A percentile compares a stretch with the other conserved stretches of the same genome.
These are phyloP conservation scores for Amblyornis subalaris DNA, from an alignment of 2,113 vertebrate genomes.

Conservation along the genomic window DNA sequence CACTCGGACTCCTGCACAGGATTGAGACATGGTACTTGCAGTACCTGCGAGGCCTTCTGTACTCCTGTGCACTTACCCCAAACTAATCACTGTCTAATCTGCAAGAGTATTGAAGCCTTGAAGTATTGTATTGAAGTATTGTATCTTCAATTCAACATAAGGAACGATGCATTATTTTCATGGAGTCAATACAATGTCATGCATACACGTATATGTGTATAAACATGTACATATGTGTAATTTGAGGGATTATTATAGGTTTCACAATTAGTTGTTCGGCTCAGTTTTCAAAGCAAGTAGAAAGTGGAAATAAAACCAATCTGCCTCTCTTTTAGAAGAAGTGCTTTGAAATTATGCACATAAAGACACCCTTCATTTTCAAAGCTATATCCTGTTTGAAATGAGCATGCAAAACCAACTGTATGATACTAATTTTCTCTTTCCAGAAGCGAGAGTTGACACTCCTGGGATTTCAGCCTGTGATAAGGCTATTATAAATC, in stretches of 20 bases:
- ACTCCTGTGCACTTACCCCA: background rate
- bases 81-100: background rate
- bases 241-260: background rate
- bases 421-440: background rate
- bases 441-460: background rate
- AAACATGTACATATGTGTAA: too few species aligned
- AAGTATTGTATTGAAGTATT: background rate
- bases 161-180: background rate
- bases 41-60: background rate
- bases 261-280: background rate
- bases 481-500: background rate
- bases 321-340: background rate
- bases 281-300: background rate
- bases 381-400: background rate
- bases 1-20: rapidly evolving
- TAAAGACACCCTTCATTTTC: background rate
- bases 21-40: rapidly evolving
- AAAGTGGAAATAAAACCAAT: background rate
- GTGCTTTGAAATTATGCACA: background rate
- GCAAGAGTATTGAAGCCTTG: background rate
- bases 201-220: rapidly evolving
- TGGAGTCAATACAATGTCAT: background rate
- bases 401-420: background rate
- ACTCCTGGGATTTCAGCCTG: background rate
- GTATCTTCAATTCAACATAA: background rate